A percentile compares a stretch with the other conserved stretches of the same genome.
phyloP scores from a whole-genome alignment of 2,797 vertebrate genomes.

The Heterohyrax brucei region DNA sequence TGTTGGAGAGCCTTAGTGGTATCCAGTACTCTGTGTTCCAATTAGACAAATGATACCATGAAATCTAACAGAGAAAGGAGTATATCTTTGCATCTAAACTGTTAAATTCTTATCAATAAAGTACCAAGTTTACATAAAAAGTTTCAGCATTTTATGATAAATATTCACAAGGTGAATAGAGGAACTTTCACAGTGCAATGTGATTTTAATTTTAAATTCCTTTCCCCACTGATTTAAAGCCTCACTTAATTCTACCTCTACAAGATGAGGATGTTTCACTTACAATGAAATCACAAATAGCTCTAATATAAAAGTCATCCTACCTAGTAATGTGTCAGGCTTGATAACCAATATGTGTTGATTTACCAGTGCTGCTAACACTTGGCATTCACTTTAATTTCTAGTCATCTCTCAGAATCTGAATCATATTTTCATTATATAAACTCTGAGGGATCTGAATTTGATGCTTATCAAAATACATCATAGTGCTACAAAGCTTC shows the following conservation, averaged over 20 bases:
- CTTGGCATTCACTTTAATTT: constrained; percentile 72
- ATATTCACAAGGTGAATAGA: constrained; percentile 57
- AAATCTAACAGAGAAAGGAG: constrained; percentile 58
- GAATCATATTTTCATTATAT: constrained; percentile 1
- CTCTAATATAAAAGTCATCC: not conserved
- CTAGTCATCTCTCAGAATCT: not conserved
- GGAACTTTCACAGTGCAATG: not conserved
- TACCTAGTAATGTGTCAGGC: constrained; percentile 43
- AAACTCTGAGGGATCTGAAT: constrained; percentile 22
- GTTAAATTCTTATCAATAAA: constrained; percentile 52
- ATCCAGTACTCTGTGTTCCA: constrained; percentile 38
- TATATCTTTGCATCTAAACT: constrained; percentile 62
- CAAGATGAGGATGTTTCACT: constrained; percentile 1
- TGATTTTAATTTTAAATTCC: constrained; percentile 61
- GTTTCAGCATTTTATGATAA: not conserved
- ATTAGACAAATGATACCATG: not conserved
- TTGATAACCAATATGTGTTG: constrained; percentile 20
- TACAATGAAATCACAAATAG: constrained; percentile 59
- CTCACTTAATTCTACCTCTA: constrained; percentile 44
- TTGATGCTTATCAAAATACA: constrained; percentile 52
- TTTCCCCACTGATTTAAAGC: constrained; percentile 58
- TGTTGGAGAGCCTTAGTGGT: not conserved
- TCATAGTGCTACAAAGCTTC: not conserved
- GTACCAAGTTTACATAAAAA: constrained; percentile 53
- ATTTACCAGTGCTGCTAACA: constrained; percentile 36